Evolutionary conservation across 2,888 invertebrate species (phyloP).

Genomic region (Kryphioiulus occultus): DNA sequence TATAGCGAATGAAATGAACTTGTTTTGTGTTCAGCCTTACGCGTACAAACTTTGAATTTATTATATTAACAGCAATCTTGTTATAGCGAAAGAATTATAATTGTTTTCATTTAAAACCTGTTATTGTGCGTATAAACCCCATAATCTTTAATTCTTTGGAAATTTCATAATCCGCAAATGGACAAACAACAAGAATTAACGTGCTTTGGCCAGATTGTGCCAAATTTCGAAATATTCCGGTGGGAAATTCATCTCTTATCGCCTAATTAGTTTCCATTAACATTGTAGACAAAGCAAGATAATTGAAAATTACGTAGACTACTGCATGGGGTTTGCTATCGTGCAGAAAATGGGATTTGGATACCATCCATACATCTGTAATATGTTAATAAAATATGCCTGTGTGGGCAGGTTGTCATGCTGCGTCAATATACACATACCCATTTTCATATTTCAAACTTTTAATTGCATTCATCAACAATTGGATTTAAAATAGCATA

Average conservation of each 20-base stretch:
- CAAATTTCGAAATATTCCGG: neutral
- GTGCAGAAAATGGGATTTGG: constrained; percentile 27
- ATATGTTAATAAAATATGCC: neutral
- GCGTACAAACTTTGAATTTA: neutral
- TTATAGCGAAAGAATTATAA: constrained; percentile 2
- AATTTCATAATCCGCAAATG: neutral
- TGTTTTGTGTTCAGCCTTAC: neutral
- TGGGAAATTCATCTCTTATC: neutral
- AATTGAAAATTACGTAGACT: neutral
- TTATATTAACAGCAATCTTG: neutral
- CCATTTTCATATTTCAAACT: neutral
- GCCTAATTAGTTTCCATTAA: constrained; percentile 23
- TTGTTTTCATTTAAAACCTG: neutral
- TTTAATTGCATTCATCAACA: neutral
- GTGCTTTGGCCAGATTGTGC: neutral
- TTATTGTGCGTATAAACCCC: neutral
- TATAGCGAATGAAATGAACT: neutral
- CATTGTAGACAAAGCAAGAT: constrained; percentile 18
- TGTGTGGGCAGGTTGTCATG: neutral
- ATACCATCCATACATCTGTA: neutral
- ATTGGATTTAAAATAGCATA: neutral
- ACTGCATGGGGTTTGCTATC: neutral
- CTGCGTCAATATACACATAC: neutral
- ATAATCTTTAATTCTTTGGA: neutral
- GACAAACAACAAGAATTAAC: constrained; percentile 7